phyloP scores from a whole-genome alignment of 2,888 invertebrate species.

The Nymphalis c-album region DNA sequence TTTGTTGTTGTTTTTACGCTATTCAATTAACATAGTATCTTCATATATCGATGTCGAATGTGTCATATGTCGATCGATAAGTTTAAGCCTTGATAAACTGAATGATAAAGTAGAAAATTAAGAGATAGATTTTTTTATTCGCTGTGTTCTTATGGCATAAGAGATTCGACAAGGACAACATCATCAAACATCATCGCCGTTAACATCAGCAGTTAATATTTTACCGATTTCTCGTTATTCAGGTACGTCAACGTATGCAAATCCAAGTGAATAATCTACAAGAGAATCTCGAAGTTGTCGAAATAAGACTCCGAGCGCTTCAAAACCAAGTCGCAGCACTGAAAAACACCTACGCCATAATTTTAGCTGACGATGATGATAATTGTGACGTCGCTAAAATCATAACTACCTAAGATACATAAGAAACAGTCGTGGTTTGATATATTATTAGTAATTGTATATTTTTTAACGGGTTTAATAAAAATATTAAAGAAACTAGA shows the following conservation, averaged over 20 bases:
- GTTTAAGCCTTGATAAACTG: no score
- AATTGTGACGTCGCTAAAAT: constrained; percentile 35
- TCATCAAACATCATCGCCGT: no score
- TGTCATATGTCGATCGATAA: no score
- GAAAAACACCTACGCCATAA: constrained; percentile 68
- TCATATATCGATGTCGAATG: no score
- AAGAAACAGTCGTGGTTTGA: neutral
- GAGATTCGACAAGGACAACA: no score
- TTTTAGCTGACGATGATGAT: constrained; percentile 57
- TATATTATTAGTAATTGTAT: neutral
- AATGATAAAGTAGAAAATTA: no score
- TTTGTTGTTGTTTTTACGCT: no score
- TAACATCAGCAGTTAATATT: no score
- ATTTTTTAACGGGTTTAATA: constrained; percentile 1
- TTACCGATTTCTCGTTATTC: constrained; percentile 27
- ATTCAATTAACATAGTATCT: no score
- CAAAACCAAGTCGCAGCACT: constrained; percentile 84
- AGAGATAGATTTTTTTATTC: no score
- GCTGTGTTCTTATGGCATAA: no score
- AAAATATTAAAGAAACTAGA: constrained; percentile 1
- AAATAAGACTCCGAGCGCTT: constrained; percentile 82
- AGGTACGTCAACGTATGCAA: constrained; percentile 86
- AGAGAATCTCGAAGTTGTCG: constrained; percentile 85
- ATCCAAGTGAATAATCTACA: constrained; percentile 84
- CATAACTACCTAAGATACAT: constrained; percentile 10